These are phyloP conservation scores for Galerucella pusilla DNA, from an alignment of 2,888 invertebrate genomes.

Conservation along the genomic window DNA sequence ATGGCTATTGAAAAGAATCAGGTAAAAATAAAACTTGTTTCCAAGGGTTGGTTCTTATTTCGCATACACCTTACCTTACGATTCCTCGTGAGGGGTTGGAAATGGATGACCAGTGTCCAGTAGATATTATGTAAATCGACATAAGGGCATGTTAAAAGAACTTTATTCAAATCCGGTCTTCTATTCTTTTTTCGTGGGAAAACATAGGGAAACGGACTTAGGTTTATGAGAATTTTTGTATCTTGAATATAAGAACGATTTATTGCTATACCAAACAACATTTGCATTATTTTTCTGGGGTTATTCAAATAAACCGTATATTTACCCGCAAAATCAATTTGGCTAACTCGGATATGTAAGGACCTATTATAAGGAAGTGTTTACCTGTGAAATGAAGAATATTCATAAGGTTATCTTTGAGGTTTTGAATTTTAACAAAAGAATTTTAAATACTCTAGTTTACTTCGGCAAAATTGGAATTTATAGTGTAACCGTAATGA, in stretches of 20 bases:
- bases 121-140: constrained; percentile 61
- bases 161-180: constrained; percentile 57
- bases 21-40: constrained; percentile 51
- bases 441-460: not conserved
- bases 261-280: constrained; percentile 52
- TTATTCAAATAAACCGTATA: constrained; percentile 46
- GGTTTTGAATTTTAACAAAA: constrained; percentile 16
- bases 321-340: constrained; percentile 48
- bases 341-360: constrained; percentile 40
- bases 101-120: constrained; percentile 61
- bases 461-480: not conserved
- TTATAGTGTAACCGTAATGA: not conserved
- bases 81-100: constrained; percentile 49
- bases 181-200: constrained; percentile 59
- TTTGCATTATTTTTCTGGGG: constrained; percentile 51
- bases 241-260: constrained; percentile 49
- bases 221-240: constrained; percentile 42
- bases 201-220: constrained; percentile 47
- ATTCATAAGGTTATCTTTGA: constrained; percentile 3
- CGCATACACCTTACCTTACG: constrained; percentile 49
- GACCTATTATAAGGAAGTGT: constrained; percentile 38
- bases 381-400: constrained; percentile 24
- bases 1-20: constrained; percentile 41
- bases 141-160: constrained; percentile 54
- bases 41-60: constrained; percentile 41